Evolutionary conservation across 2,797 vertebrate genomes (phyloP).

Genomic region (Brachymystax lenok): DNA sequence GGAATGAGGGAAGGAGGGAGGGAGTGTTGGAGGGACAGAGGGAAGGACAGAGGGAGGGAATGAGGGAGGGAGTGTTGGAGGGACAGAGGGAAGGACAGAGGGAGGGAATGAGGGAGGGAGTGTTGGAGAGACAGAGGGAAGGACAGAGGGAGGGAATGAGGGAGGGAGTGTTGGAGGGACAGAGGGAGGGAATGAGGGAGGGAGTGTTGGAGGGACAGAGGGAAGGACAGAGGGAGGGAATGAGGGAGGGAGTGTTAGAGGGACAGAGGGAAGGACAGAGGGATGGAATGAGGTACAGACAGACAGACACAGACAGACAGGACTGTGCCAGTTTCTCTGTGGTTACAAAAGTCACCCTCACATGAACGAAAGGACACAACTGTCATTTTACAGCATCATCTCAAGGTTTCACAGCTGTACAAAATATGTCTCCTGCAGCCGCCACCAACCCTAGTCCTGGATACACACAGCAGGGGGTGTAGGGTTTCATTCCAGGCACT

Average conservation of each 20-base stretch:
- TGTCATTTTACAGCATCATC: slow-evolving; percentile 64
- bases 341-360: slow-evolving; percentile 65
- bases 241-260: slow-evolving; percentile 2
- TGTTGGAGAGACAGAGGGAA: neutral
- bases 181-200: slow-evolving; percentile 1
- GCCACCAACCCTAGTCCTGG: slow-evolving; percentile 64
- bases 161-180: slow-evolving; percentile 4
- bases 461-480: slow-evolving; percentile 47
- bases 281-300: slow-evolving; percentile 36
- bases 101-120: neutral
- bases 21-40: slow-evolving; percentile 17
- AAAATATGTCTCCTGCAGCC: slow-evolving; percentile 69
- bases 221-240: slow-evolving; percentile 56
- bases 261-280: neutral
- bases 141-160: slow-evolving; percentile 21
- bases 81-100: neutral
- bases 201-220: slow-evolving; percentile 7
- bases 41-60: slow-evolving; percentile 27
- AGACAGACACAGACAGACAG: slow-evolving; percentile 34
- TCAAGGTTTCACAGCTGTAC: slow-evolving; percentile 69
- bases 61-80: neutral
- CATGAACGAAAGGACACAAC: slow-evolving; percentile 69
- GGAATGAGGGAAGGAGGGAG: neutral
- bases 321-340: slow-evolving; percentile 27
- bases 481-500: slow-evolving; percentile 7